phyloP scores from a whole-genome alignment of 2,888 invertebrate genomes.

The Deilephila porcellus region DNA sequence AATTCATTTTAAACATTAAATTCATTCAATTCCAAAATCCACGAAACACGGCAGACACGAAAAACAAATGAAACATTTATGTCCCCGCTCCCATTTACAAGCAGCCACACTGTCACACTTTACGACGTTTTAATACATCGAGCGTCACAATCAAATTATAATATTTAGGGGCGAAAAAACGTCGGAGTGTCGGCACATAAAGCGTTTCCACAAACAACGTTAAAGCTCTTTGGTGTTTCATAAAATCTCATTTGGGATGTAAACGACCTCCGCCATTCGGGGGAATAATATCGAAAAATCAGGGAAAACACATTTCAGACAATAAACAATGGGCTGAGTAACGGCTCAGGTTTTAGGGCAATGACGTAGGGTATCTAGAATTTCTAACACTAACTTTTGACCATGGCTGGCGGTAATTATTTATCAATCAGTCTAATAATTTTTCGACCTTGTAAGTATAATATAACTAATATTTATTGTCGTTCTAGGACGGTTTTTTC shows the following conservation, averaged over 20 bases:
- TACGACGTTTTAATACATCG: constrained; percentile 20
- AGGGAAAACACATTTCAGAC: neutral
- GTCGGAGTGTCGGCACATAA: constrained; percentile 28
- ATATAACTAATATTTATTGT: too few relatives aligned
- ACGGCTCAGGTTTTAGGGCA: neutral
- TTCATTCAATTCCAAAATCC: too few relatives aligned
- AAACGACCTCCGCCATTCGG: constrained; percentile 33
- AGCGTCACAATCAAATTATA: constrained; percentile 25
- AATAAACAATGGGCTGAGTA: neutral
- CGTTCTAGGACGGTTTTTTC: too few relatives aligned
- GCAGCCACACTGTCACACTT: neutral
- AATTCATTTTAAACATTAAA: too few relatives aligned
- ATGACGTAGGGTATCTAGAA: neutral
- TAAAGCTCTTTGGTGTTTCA: constrained; percentile 37
- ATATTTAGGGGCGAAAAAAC: constrained; percentile 15
- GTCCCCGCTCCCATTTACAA: neutral
- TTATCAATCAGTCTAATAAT: too few relatives aligned
- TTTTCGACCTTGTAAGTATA: too few relatives aligned
- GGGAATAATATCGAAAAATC: constrained; percentile 21
- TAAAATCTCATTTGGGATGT: constrained; percentile 40
- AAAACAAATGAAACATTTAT: constrained; percentile 17
- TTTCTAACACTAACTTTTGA: too few relatives aligned
- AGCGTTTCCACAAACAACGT: constrained; percentile 38
- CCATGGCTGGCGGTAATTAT: too few relatives aligned
- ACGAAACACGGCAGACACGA: neutral